Evolutionary conservation across 2,113 vertebrate genomes (phyloP).

Genomic region (Muntiacus muntjak): DNA sequence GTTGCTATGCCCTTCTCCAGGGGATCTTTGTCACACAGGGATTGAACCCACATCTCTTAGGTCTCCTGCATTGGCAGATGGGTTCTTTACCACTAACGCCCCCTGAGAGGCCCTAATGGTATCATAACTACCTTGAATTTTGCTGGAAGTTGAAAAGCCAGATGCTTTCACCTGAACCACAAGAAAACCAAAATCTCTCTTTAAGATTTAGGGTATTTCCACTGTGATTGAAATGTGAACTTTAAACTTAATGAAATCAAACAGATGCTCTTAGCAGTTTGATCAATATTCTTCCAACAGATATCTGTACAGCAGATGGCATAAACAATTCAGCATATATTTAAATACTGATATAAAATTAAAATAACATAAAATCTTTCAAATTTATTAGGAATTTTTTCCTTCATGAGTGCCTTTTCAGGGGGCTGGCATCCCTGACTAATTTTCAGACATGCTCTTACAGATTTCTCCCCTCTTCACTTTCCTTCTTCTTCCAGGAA

Average conservation of each 20-base stretch:
- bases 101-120: background rate
- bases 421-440: background rate
- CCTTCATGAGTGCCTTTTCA: conserved; percentile 20
- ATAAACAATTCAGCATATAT: conserved; percentile 56
- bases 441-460: background rate
- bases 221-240: conserved; percentile 17
- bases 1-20: background rate
- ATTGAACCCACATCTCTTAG: background rate
- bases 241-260: conserved; percentile 55
- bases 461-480: background rate
- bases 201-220: conserved; percentile 19
- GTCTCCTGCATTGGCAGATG: background rate
- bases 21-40: background rate
- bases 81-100: background rate
- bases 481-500: background rate
- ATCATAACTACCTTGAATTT: background rate
- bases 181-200: background rate
- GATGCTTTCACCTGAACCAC: background rate
- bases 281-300: conserved; percentile 62
- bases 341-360: conserved; percentile 49
- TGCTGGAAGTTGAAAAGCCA: background rate
- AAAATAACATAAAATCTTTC: conserved; percentile 32
- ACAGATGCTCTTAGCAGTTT: conserved; percentile 65
- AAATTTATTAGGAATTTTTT: background rate
- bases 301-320: conserved; percentile 63